phyloP scores from a whole-genome alignment of 2,888 invertebrate species.

The Sceliomorpha sp. region DNA sequence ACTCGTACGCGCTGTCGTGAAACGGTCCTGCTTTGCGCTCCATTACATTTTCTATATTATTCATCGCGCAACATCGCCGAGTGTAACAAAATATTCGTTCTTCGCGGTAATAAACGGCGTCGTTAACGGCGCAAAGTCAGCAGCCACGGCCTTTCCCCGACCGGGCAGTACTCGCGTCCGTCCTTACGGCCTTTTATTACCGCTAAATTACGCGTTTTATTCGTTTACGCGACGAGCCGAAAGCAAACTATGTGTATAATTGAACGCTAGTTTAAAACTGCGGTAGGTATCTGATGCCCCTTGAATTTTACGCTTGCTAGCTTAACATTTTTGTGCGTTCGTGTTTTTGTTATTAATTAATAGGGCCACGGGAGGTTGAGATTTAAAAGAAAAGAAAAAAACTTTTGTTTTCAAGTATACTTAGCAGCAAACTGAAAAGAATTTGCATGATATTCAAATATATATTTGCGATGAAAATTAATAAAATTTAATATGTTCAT shows the following conservation, averaged over 20 bases:
- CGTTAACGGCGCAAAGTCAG: conserved; percentile 74
- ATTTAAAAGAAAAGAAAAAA: too few relatives aligned
- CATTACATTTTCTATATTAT: conserved; percentile 53
- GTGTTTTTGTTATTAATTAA: too few relatives aligned
- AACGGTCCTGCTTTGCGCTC: conserved; percentile 43
- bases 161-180: conserved; percentile 51
- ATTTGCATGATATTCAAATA: too few relatives aligned
- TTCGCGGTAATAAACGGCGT: conserved; percentile 75
- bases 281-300: too few relatives aligned
- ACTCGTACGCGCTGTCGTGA: conserved; percentile 12
- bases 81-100: conserved; percentile 77
- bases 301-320: too few relatives aligned
- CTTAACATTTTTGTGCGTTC: too few relatives aligned
- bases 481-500: too few relatives aligned
- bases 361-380: too few relatives aligned
- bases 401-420: too few relatives aligned
- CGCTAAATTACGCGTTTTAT: conserved; percentile 78
- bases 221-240: conserved; percentile 68
- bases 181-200: conserved; percentile 73
- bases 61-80: conserved; percentile 44
- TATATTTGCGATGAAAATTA: too few relatives aligned
- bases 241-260: conserved; percentile 70
- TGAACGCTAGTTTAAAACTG: conserved; percentile 60
- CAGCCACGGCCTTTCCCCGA: conserved; percentile 45
- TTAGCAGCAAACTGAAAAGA: too few relatives aligned